Conservation (phyloP, 2,797 vertebrate species). For the Tokudaia tokunoshimensis region DNA sequence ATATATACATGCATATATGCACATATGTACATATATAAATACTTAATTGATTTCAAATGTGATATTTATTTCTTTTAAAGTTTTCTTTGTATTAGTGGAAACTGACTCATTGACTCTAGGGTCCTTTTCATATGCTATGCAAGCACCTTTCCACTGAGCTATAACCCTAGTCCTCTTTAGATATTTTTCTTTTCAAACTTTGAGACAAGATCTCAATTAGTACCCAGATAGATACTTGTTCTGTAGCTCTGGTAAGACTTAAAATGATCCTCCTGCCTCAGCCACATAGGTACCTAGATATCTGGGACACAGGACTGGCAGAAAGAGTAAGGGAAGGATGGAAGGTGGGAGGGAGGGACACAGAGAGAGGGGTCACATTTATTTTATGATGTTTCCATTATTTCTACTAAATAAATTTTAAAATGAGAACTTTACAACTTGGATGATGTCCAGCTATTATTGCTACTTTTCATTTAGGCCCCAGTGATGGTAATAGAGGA, state of each 20-base stretch:
- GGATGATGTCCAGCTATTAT: not conserved
- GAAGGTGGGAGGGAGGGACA: not conserved
- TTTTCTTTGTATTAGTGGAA: not conserved
- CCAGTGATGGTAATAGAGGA: not conserved
- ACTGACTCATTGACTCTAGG: not conserved
- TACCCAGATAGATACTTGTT: not conserved
- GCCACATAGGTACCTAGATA: not conserved
- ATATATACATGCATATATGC: not conserved
- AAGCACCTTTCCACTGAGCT: not conserved
- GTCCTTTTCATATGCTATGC: not conserved
- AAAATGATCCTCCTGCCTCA: not conserved
- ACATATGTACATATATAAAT: not conserved
- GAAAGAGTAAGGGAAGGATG: not conserved
- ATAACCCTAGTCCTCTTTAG: not conserved
- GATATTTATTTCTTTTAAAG: not conserved
- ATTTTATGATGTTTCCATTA: not conserved
- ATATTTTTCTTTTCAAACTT: not conserved
- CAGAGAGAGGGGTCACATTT: not conserved
- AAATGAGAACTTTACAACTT: not conserved
- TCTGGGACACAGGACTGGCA: not conserved
- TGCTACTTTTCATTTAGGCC: not conserved
- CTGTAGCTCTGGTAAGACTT: not conserved
- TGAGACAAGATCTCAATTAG: not conserved
- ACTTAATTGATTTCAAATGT: not conserved
- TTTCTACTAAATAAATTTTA: not conserved